These are phyloP conservation scores for Ormyrus pomaceus DNA, from an alignment of 2,888 invertebrate species.

Conservation along the genomic window DNA sequence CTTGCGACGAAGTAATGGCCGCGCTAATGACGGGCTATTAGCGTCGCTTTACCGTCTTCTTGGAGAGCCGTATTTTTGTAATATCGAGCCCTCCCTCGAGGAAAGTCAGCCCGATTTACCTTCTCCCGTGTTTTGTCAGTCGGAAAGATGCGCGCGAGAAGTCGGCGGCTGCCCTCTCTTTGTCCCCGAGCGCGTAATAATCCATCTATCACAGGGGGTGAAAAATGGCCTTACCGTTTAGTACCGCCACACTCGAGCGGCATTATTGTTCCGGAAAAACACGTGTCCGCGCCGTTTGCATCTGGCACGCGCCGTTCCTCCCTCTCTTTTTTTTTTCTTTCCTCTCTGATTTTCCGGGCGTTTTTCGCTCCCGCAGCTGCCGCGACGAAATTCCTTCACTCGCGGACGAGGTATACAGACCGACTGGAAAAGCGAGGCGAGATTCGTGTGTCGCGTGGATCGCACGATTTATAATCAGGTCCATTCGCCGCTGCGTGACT, in stretches of 20 bases:
- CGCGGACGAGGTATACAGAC: too few species aligned
- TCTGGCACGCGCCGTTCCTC: conserved; percentile 18
- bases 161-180: background rate
- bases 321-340: background rate
- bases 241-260: background rate
- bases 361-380: conserved; percentile 32
- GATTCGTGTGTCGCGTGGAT: background rate
- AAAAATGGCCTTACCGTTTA: conserved; percentile 16
- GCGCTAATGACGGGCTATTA: conserved; percentile 42
- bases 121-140: conserved; percentile 15
- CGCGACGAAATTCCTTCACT: conserved; percentile 1
- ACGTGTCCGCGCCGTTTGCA: conserved; percentile 24
- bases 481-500: conserved; percentile 10
- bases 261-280: background rate
- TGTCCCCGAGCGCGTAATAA: background rate
- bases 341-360: conserved; percentile 35
- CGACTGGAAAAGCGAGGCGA: background rate
- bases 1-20: background rate
- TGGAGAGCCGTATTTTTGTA: background rate
- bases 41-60: conserved; percentile 1
- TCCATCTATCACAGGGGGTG: too few species aligned
- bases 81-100: background rate
- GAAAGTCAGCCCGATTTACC: background rate
- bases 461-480: background rate
- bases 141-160: background rate